phyloP scores from a whole-genome alignment of 1,140 invertebrate species.

The Akabosia matsudoensis region DNA sequence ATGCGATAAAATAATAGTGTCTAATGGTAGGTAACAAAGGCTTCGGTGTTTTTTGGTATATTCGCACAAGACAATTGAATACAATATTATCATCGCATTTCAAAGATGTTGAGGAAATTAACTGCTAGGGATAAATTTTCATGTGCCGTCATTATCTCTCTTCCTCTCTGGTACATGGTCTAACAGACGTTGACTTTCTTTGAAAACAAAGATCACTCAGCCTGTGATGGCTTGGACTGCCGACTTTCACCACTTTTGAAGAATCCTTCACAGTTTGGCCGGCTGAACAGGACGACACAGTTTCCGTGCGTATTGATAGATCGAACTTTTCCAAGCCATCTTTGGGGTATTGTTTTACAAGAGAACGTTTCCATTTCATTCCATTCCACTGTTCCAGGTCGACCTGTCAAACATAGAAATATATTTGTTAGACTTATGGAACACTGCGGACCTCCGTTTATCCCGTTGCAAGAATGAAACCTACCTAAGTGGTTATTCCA shows the following conservation, averaged over 20 bases:
- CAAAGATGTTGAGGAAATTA: not conserved
- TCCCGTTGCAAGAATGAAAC: not conserved
- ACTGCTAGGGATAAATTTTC: not conserved
- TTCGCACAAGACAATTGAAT: no score
- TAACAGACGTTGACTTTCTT: not conserved
- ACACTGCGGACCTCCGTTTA: no score
- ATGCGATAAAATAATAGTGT: no score
- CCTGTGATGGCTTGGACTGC: not conserved
- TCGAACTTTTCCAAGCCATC: not conserved
- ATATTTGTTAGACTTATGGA: not conserved
- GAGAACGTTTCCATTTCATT: not conserved
- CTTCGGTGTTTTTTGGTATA: no score
- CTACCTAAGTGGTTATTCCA: slow-evolving; percentile 20
- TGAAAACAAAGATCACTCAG: slow-evolving; percentile 3
- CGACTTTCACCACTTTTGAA: not conserved
- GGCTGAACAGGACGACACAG: slow-evolving; percentile 12
- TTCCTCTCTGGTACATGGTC: not conserved
- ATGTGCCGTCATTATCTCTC: not conserved
- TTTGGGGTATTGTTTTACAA: not conserved
- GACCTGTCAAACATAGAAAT: not conserved
- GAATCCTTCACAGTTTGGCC: not conserved
- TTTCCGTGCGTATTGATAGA: slow-evolving; percentile 9
- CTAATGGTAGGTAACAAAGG: no score
- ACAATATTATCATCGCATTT: not conserved
- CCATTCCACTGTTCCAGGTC: not conserved